Evolutionary conservation across 2,888 invertebrate species (phyloP).

Genomic region (Spodoptera exigua): DNA sequence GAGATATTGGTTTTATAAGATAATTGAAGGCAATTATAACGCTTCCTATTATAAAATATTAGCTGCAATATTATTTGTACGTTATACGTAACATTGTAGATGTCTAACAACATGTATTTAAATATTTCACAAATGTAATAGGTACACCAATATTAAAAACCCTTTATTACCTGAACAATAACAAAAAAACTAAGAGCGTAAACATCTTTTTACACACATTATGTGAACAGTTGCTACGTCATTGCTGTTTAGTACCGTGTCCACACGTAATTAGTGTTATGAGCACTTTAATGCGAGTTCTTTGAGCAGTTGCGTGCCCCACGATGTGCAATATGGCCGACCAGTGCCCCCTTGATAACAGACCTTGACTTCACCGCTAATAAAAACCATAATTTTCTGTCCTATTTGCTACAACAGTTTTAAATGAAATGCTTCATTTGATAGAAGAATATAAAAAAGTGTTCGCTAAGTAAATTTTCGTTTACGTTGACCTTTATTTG

Average conservation of each 20-base stretch:
- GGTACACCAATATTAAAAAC: slow-evolving; percentile 1
- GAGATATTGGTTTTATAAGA: too few relatives aligned
- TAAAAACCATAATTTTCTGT: slow-evolving; percentile 60
- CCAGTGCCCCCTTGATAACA: slow-evolving; percentile 36
- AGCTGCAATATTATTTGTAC: too few relatives aligned
- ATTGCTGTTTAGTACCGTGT: slow-evolving; percentile 16
- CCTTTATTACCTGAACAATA: slow-evolving; percentile 18
- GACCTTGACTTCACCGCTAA: slow-evolving; percentile 62
- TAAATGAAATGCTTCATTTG: slow-evolving; percentile 50
- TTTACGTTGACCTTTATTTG: slow-evolving; percentile 28
- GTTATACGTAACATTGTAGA: too few relatives aligned
- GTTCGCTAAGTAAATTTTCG: slow-evolving; percentile 1
- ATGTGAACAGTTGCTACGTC: slow-evolving; percentile 27
- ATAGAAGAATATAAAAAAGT: slow-evolving; percentile 24
- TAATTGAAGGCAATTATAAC: too few relatives aligned
- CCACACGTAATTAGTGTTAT: slow-evolving; percentile 38
- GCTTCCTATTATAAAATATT: too few relatives aligned
- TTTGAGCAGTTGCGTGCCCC: slow-evolving; percentile 16
- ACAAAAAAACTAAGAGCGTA: slow-evolving; percentile 13
- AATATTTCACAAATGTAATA: not conserved
- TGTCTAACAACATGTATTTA: too few relatives aligned
- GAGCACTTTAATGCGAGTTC: slow-evolving; percentile 19
- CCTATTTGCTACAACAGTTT: slow-evolving; percentile 52
- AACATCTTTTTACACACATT: slow-evolving; percentile 29
- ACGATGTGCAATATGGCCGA: slow-evolving; percentile 57